Conservation (phyloP, 2,888 invertebrate species). For the Spicauda simplicius region DNA sequence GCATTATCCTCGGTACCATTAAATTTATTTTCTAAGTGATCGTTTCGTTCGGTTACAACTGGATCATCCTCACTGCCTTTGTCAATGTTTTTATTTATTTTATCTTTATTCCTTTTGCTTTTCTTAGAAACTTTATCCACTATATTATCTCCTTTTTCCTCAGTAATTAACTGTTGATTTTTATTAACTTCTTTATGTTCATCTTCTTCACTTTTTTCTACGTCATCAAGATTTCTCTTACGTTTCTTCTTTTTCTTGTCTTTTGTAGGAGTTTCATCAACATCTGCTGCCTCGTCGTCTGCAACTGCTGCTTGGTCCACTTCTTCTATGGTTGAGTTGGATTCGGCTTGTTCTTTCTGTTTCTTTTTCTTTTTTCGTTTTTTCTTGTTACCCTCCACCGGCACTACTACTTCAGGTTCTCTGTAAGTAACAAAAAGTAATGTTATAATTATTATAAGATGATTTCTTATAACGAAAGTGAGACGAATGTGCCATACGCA, state of each 20-base stretch:
- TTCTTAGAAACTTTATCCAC: constrained; percentile 14
- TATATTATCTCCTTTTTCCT: constrained; percentile 10
- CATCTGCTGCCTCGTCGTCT: constrained; percentile 40
- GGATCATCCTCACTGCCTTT: neutral
- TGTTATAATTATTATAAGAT: too few species aligned
- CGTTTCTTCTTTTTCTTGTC: constrained; percentile 44
- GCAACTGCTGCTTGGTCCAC: constrained; percentile 20
- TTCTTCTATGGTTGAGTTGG: constrained; percentile 37
- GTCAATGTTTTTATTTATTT: neutral
- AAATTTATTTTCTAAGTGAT: constrained; percentile 22
- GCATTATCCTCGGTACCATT: constrained; percentile 17
- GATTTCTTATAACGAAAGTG: too few species aligned
- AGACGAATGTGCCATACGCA: too few species aligned
- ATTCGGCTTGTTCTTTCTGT: constrained; percentile 45
- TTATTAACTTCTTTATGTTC: constrained; percentile 38
- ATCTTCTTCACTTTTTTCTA: constrained; percentile 4
- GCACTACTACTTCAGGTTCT: constrained; percentile 66
- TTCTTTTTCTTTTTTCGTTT: constrained; percentile 74
- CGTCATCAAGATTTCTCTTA: constrained; percentile 24
- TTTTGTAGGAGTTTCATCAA: constrained; percentile 31
- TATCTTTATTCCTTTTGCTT: constrained; percentile 4
- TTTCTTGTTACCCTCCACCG: constrained; percentile 62
- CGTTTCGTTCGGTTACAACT: neutral
- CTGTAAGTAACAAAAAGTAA: constrained; percentile 50
- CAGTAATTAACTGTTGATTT: constrained; percentile 31